A percentile compares a stretch with the other conserved stretches of the same genome.
Conservation (phyloP, 2,888 invertebrate species). For the Campoletis raptor region DNA sequence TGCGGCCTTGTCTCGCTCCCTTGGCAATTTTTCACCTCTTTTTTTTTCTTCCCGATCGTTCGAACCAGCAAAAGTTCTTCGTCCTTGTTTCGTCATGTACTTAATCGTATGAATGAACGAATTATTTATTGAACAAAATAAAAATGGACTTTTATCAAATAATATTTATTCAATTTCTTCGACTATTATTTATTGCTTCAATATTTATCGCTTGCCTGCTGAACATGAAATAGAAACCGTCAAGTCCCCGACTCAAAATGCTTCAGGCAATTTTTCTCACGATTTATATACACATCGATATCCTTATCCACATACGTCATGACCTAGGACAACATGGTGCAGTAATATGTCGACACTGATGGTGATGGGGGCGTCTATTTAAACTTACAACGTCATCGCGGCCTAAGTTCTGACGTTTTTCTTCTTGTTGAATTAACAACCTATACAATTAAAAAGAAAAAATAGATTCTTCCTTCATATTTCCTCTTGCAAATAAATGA, state of each 20-base stretch:
- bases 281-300: background rate
- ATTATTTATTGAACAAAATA: conserved; percentile 22
- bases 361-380: conserved; percentile 26
- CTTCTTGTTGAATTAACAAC: background rate
- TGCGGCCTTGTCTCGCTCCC: conserved; percentile 61
- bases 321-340: conserved; percentile 42
- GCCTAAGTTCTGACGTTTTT: background rate
- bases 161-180: conserved; percentile 3
- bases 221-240: background rate
- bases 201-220: background rate
- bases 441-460: background rate
- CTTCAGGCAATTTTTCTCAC: conserved; percentile 6
- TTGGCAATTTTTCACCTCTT: conserved; percentile 34
- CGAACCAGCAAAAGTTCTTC: background rate
- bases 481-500: background rate
- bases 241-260: background rate
- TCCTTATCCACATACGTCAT: conserved; percentile 8
- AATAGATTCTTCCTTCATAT: background rate
- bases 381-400: conserved; percentile 39
- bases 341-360: conserved; percentile 8
- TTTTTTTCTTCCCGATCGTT: background rate
- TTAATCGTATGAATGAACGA: conserved; percentile 7
- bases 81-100: conserved; percentile 12
- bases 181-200: background rate
- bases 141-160: background rate